Conservation (phyloP, 2,797 vertebrate genomes). For the Necrosyrtes monachus region DNA sequence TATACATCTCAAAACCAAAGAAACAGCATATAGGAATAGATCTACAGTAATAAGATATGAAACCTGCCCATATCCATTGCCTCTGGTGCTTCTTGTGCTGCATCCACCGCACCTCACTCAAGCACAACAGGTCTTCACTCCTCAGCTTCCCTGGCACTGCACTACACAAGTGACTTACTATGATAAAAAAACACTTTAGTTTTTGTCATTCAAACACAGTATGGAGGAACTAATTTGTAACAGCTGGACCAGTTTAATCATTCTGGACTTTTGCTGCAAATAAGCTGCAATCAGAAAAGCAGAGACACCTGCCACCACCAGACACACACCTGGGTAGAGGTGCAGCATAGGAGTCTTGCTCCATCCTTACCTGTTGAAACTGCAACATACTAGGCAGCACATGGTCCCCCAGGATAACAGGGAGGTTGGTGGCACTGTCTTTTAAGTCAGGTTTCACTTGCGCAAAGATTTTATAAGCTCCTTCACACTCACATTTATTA, state of each 20-base stretch:
- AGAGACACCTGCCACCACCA: background rate
- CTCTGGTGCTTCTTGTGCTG: fast-evolving
- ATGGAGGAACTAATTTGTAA: background rate
- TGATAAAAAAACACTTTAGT: fast-evolving
- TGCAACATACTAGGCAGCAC: background rate
- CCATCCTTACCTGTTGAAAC: background rate
- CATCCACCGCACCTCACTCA: fast-evolving
- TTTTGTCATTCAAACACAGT: background rate
- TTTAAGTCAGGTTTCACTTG: background rate
- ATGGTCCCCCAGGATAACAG: background rate
- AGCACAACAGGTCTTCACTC: fast-evolving
- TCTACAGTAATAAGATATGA: fast-evolving
- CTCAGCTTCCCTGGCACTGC: background rate
- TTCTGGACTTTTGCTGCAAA: background rate
- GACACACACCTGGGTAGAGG: background rate
- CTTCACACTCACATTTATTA: background rate
- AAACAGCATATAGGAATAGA: fast-evolving
- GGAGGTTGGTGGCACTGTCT: background rate
- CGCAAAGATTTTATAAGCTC: background rate
- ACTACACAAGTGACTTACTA: fast-evolving
- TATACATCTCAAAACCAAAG: fast-evolving
- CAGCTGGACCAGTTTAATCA: background rate
- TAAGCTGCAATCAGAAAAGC: background rate
- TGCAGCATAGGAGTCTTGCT: background rate
- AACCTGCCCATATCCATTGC: background rate